Percentiles rank a stretch among this genome's conserved stretches.
These are phyloP conservation scores for Lasiurus cinereus DNA, from an alignment of 2,113 vertebrate genomes.

Conservation along the genomic window DNA sequence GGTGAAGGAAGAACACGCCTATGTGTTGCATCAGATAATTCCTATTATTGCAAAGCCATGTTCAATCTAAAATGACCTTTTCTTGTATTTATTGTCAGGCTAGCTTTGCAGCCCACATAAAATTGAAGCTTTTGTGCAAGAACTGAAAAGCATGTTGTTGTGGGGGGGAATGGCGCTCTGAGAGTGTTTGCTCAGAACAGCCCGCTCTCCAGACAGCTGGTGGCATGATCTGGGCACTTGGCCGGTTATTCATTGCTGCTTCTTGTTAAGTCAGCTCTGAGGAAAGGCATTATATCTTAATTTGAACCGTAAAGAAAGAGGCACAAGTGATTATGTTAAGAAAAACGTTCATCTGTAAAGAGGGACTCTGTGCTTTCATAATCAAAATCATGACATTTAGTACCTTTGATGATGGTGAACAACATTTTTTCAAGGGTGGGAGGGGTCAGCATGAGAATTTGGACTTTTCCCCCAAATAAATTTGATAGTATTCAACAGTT, in stretches of 20 bases:
- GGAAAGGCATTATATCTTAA: conserved; percentile 64
- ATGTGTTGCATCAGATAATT: conserved; percentile 79
- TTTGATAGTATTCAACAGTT: neutral
- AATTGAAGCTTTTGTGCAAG: conserved; percentile 77
- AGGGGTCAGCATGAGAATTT: neutral
- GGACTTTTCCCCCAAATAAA: conserved; percentile 22
- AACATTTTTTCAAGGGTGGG: neutral
- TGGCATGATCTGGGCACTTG: neutral
- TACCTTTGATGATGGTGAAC: conserved; percentile 31
- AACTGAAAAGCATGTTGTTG: conserved; percentile 68
- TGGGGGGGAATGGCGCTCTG: conserved; percentile 50
- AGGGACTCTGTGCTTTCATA: neutral
- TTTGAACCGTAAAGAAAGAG: conserved; percentile 55
- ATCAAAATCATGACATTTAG: neutral
- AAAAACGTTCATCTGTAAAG: conserved; percentile 37
- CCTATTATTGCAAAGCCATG: conserved; percentile 81
- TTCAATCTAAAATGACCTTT: conserved; percentile 87
- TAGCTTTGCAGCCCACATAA: conserved; percentile 74
- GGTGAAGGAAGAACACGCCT: conserved; percentile 70
- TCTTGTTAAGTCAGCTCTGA: conserved; percentile 61
- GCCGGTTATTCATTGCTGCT: neutral
- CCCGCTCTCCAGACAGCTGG: conserved; percentile 62
- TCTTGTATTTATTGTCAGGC: conserved; percentile 81
- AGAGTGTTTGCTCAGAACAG: conserved; percentile 74
- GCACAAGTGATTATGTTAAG: neutral